phyloP scores from a whole-genome alignment of 1,140 invertebrate genomes.

The Episyrphus balteatus region DNA sequence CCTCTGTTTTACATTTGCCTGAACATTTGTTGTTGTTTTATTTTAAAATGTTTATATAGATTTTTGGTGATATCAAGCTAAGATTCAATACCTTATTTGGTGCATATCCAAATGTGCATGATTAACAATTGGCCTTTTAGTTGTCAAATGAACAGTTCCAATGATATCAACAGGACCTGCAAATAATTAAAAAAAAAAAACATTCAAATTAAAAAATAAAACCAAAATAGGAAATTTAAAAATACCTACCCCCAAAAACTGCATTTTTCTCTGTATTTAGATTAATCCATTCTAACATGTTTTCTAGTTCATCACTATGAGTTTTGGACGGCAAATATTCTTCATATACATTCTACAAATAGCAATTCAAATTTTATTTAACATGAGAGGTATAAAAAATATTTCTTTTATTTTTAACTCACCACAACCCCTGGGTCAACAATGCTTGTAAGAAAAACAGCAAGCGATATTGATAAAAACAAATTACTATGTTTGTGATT shows the following conservation, averaged over 20 bases:
- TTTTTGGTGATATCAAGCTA: background rate
- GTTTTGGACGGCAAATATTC: constrained; percentile 22
- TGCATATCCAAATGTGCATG: constrained; percentile 32
- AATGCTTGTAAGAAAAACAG: constrained; percentile 30
- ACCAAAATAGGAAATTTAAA: background rate
- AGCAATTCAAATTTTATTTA: background rate
- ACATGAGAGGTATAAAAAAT: too few relatives aligned
- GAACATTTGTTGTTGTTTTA: background rate
- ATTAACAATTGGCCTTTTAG: constrained; percentile 31
- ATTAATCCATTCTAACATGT: constrained; percentile 34
- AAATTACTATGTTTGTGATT: constrained; percentile 28
- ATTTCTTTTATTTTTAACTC: constrained; percentile 2
- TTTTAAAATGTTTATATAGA: background rate
- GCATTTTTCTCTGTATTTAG: constrained; percentile 32
- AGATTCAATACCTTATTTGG: constrained; percentile 22
- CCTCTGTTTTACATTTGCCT: too few relatives aligned
- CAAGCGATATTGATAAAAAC: constrained; percentile 33
- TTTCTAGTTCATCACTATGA: constrained; percentile 21
- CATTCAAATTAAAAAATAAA: background rate
- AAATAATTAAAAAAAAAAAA: background rate
- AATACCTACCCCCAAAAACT: constrained; percentile 20
- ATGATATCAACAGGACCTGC: constrained; percentile 29
- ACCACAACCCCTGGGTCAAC: constrained; percentile 31
- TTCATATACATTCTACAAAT: constrained; percentile 25
- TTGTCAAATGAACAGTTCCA: constrained; percentile 29